Percentiles rank a stretch among this genome's conserved stretches.
These are phyloP conservation scores for Sarcophaga bullata DNA, from an alignment of 1,140 invertebrate species.

Conservation along the genomic window DNA sequence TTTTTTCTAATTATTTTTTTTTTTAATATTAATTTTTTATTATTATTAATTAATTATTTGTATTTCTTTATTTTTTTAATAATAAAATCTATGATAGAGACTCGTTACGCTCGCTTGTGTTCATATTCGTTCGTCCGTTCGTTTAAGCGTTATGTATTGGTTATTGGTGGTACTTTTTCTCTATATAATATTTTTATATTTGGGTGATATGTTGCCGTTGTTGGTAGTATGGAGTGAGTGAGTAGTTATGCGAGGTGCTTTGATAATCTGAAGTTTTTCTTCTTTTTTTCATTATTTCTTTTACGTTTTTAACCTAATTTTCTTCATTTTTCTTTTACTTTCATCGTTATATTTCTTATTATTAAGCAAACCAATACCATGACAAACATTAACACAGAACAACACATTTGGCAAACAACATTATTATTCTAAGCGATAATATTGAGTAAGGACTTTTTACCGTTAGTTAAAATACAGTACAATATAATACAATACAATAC, in stretches of 20 bases:
- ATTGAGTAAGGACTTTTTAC: constrained; percentile 22
- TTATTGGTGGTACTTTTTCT: background rate
- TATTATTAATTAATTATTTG: no score
- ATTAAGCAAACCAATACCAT: background rate
- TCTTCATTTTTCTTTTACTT: constrained; percentile 22
- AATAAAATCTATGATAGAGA: background rate
- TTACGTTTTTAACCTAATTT: constrained; percentile 12
- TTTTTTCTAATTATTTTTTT: background rate
- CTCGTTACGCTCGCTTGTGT: background rate
- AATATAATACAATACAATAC: no score
- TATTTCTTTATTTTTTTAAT: no score
- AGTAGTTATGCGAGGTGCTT: no score
- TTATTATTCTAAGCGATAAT: background rate
- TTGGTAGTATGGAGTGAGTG: background rate
- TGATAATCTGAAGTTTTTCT: background rate
- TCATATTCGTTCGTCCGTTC: background rate
- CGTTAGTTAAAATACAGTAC: no score
- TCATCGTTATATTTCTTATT: background rate
- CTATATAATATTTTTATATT: background rate
- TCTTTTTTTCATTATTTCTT: background rate
- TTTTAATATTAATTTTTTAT: no score
- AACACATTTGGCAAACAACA: no score
- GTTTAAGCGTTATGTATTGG: background rate
- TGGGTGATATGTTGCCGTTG: background rate
- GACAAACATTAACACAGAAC: background rate